Conservation (phyloP, 1,140 invertebrate species). For the Hylaeus anthracinus region DNA sequence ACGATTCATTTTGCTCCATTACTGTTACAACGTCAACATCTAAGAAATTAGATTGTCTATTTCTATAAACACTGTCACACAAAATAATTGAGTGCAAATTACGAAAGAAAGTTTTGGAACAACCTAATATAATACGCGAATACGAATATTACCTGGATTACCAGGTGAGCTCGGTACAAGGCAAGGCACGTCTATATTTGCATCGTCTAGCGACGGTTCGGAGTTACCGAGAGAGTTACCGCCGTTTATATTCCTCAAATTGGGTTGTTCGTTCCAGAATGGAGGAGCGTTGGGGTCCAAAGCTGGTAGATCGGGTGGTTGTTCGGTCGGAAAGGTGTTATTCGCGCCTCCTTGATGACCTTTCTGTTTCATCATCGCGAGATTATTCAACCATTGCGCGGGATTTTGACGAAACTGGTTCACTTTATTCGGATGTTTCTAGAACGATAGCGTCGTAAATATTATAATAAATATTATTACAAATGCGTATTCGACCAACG, state of each 20-base stretch:
- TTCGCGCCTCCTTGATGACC: conserved; percentile 80
- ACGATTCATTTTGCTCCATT: too few species aligned
- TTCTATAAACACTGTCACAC: too few species aligned
- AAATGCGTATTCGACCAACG: too few species aligned
- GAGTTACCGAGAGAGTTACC: conserved; percentile 78
- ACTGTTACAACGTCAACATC: too few species aligned
- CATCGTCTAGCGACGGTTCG: conserved; percentile 79
- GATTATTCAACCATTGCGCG: conserved; percentile 90
- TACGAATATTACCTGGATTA: conserved; percentile 73
- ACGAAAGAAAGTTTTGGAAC: too few species aligned
- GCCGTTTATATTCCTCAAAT: conserved; percentile 77
- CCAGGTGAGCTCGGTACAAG: conserved; percentile 79
- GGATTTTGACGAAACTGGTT: conserved; percentile 92
- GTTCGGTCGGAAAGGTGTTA: conserved; percentile 77
- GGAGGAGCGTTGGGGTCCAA: conserved; percentile 76
- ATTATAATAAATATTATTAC: neutral
- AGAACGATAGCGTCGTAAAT: conserved; percentile 64
- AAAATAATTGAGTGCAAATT: too few species aligned
- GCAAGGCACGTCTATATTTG: conserved; percentile 81
- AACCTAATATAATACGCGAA: neutral
- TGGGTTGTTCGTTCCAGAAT: conserved; percentile 79
- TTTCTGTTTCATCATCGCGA: conserved; percentile 89
- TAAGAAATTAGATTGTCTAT: too few species aligned
- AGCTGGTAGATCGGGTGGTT: conserved; percentile 78
- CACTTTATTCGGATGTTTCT: conserved; percentile 95